Conservation (phyloP, 2,113 vertebrate species). For the Nyctereutes procyonoides region DNA sequence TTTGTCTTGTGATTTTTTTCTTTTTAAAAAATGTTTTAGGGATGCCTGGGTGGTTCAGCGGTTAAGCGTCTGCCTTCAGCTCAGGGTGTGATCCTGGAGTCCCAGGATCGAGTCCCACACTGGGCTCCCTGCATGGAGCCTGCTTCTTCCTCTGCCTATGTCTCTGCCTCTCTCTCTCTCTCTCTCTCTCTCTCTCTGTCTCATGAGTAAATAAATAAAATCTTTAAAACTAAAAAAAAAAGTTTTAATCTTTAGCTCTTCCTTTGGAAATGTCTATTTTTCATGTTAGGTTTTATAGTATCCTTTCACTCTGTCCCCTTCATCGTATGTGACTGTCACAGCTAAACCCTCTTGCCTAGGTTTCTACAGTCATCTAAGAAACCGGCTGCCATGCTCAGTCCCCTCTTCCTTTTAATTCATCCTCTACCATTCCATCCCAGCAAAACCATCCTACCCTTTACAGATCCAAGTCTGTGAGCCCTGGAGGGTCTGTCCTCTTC, state of each 20-base stretch:
- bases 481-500: neutral
- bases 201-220: too few species aligned
- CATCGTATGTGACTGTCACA: too few species aligned
- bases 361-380: neutral
- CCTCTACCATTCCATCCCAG: neutral
- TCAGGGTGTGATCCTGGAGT: too few species aligned
- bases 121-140: too few species aligned
- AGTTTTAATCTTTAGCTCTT: neutral
- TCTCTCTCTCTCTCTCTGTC: too few species aligned
- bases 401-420: neutral
- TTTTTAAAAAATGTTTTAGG: too few species aligned
- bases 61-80: too few species aligned
- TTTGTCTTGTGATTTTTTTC: neutral
- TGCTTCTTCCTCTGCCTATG: too few species aligned
- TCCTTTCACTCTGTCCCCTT: neutral
- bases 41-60: too few species aligned
- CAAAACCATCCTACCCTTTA: neutral
- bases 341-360: neutral
- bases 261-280: neutral
- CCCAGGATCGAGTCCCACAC: too few species aligned
- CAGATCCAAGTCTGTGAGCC: neutral
- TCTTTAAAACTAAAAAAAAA: neutral
- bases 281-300: neutral
- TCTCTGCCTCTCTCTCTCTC: too few species aligned
- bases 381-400: accelerated